Percentiles rank a stretch among this genome's conserved stretches.
Evolutionary conservation across 2,888 invertebrate species (phyloP).

Genomic region (Rhimphoctona megacephalus): DNA sequence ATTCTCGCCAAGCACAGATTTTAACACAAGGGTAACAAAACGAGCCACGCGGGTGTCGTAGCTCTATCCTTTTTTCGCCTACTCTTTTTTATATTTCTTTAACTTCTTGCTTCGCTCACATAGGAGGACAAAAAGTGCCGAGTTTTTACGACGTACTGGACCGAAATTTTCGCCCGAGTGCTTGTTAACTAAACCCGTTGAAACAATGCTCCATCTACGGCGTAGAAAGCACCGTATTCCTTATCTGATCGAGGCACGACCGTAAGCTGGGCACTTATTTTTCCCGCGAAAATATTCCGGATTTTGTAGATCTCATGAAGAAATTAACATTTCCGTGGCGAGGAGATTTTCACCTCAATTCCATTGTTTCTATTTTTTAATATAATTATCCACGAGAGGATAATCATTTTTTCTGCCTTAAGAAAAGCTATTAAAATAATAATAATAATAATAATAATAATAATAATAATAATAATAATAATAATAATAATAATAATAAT

Average conservation of each 20-base stretch:
- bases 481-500: background rate
- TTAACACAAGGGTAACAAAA: conserved; percentile 24
- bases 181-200: conserved; percentile 54
- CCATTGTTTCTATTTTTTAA: background rate
- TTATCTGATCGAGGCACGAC: conserved; percentile 56
- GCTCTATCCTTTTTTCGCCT: background rate
- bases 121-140: background rate
- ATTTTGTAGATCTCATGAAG: background rate
- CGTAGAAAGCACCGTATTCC: background rate
- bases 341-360: background rate
- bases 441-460: background rate
- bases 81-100: background rate
- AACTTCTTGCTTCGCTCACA: background rate
- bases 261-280: conserved; percentile 20
- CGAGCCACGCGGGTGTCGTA: conserved; percentile 37
- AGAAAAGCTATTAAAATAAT: background rate
- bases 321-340: conserved; percentile 28
- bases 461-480: background rate
- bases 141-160: conserved; percentile 50
- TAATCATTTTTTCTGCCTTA: background rate
- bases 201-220: conserved; percentile 51
- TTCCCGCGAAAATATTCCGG: conserved; percentile 3
- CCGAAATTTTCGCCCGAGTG: conserved; percentile 51
- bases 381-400: background rate
- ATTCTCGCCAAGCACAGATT: conserved; percentile 36